Evolutionary conservation across 2,888 invertebrate genomes (phyloP), one percentile per base, ranked within the genome.

Genomic region (Rotaria magnacalcarata): DNA sequence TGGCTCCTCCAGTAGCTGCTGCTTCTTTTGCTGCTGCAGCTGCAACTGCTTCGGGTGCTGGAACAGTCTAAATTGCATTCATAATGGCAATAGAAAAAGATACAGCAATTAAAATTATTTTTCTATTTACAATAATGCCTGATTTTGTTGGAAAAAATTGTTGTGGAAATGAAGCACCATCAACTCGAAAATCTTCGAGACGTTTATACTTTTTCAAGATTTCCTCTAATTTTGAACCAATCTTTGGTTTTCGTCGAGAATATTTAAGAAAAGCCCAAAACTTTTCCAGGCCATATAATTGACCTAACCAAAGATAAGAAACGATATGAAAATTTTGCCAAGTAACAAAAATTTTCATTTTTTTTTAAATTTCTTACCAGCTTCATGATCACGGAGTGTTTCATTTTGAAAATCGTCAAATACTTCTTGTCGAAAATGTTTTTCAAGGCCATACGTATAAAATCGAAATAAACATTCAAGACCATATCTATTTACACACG

Each of bases 231-330:
- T 89, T 90, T 7, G 90, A 89, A 86, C 91, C 90, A 50, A 92
- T 89, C 54, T 91, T 91, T 85, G 85, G 85, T 58, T 85, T 85
- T 54, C 67, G 54, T 52, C 85, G 85, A 8, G 91, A 97, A 93
- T 97, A 98, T 92, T 97, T 97, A 87, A 96, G 92, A 93, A 98
- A 99, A 84, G 97, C 97, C 96, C 98, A 97, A 92, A 99, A 99
- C 92, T 99, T 99, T 92, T 99, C 99, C 88, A 99, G 92, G 47
- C 98, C 99, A 92, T 99, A 99, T 85, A 97, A 93, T 92, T 98
- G 96, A 91, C 96, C 80, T 80, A 8, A 27, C 0, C 0, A 67
- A 11, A 2, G 14, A 56, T 24, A 24, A 56, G 8, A 56, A 4
- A 21, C 5, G 1, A 56, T 24, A 24, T 10, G 21, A 5, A 54